Evolutionary conservation across 2,797 vertebrate species (phyloP).

Genomic region (Lepus townsendii): DNA sequence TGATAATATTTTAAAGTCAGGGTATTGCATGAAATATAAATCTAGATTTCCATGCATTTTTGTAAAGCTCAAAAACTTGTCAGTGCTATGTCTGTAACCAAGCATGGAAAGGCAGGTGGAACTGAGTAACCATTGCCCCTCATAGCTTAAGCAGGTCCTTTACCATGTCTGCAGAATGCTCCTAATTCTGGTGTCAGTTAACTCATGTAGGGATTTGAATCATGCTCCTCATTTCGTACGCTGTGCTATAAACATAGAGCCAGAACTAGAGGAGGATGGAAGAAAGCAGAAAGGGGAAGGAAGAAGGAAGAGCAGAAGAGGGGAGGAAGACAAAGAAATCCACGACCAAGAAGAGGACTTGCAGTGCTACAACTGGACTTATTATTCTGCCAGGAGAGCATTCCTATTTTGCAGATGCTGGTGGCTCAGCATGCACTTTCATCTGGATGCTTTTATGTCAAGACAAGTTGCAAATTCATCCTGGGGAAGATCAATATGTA

Average conservation of each 20-base stretch:
- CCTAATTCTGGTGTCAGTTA: background rate
- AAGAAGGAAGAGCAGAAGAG: background rate
- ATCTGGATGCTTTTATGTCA: conserved; percentile 4
- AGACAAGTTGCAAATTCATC: background rate
- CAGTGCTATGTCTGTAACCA: background rate
- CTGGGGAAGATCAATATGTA: background rate
- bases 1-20: conserved; percentile 5
- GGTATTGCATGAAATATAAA: background rate
- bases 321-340: background rate
- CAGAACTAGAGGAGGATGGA: background rate
- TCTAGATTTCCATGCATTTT: background rate
- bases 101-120: background rate
- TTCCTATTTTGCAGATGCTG: background rate
- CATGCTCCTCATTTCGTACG: background rate
- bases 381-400: background rate
- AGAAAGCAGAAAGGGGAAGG: background rate
- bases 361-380: background rate
- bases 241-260: background rate
- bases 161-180: background rate
- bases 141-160: background rate
- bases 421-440: background rate
- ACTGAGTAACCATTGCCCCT: rapidly evolving
- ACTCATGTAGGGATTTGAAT: background rate
- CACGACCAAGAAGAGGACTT: background rate
- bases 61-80: background rate